Conservation (phyloP, 2,888 invertebrate genomes). For the Xestia xanthographa region DNA sequence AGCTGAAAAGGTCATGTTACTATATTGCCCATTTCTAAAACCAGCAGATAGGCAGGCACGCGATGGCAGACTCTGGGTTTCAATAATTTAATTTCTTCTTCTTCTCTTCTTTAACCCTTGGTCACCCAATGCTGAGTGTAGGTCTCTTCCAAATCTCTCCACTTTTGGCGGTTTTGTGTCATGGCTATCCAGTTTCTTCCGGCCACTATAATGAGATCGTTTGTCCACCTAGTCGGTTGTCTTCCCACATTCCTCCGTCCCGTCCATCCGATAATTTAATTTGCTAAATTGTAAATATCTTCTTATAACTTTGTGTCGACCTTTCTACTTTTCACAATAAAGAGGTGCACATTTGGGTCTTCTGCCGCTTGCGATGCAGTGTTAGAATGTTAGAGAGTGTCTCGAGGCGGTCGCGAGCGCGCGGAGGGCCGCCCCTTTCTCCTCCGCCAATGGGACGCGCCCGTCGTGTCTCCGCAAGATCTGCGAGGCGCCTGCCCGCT, state of each 20-base stretch:
- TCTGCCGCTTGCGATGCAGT: constrained; percentile 3
- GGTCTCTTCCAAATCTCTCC: too few species aligned
- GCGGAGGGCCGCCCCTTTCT: constrained; percentile 84
- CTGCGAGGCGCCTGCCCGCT: constrained; percentile 73
- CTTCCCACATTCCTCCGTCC: too few species aligned
- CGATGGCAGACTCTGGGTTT: background rate
- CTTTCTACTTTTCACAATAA: background rate
- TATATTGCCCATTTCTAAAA: background rate
- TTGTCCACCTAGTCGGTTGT: too few species aligned
- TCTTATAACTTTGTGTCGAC: background rate
- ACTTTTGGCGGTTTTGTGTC: too few species aligned
- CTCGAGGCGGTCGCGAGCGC: constrained; percentile 72
- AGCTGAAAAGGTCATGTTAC: background rate
- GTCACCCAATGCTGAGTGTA: too few species aligned
- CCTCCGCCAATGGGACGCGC: constrained; percentile 81
- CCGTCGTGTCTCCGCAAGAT: constrained; percentile 80
- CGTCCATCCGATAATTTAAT: background rate
- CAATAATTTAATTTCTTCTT: background rate
- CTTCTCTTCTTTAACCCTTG: too few species aligned
- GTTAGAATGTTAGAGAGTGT: constrained; percentile 37
- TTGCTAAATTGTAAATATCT: background rate
- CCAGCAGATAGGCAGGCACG: background rate
- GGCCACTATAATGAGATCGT: too few species aligned
- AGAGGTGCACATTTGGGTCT: constrained; percentile 1
- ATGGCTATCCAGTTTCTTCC: too few species aligned